Conservation (phyloP, 2,888 invertebrate genomes). For the Bimastos eiseni region DNA sequence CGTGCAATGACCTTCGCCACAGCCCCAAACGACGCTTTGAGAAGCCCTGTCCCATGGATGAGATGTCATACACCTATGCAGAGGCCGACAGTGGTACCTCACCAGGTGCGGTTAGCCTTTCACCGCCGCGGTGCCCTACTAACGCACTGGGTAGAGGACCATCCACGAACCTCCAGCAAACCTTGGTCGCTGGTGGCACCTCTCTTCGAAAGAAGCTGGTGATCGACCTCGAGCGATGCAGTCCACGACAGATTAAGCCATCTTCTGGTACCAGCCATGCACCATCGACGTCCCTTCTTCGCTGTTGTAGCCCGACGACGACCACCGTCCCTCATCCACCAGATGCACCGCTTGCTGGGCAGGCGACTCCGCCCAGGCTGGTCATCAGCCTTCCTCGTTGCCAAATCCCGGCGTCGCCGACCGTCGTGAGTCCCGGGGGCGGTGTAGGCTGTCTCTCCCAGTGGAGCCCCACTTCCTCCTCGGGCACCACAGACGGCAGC, state of each 20-base stretch:
- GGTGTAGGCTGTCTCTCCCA: background rate
- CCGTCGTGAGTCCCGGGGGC: background rate
- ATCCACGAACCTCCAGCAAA: background rate
- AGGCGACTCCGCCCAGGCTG: constrained; percentile 5
- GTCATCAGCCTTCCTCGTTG: constrained; percentile 21
- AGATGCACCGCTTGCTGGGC: background rate
- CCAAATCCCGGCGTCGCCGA: background rate
- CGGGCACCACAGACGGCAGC: background rate
- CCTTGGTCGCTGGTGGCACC: background rate
- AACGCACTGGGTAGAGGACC: background rate
- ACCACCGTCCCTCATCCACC: background rate
- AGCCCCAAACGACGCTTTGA: background rate
- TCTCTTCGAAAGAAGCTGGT: constrained; percentile 2
- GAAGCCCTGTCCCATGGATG: background rate
- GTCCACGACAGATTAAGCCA: background rate
- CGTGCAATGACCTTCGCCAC: background rate
- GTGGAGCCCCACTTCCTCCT: background rate
- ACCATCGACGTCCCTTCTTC: background rate
- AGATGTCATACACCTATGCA: background rate
- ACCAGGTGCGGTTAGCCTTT: background rate
- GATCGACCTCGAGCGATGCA: constrained; percentile 25
- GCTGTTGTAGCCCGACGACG: background rate
- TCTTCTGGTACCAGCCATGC: background rate
- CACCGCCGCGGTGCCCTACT: background rate
- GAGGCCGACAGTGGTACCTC: constrained; percentile 18